These are phyloP conservation scores for Ochotona princeps DNA, from an alignment of 2,113 vertebrate genomes.

Conservation along the genomic window DNA sequence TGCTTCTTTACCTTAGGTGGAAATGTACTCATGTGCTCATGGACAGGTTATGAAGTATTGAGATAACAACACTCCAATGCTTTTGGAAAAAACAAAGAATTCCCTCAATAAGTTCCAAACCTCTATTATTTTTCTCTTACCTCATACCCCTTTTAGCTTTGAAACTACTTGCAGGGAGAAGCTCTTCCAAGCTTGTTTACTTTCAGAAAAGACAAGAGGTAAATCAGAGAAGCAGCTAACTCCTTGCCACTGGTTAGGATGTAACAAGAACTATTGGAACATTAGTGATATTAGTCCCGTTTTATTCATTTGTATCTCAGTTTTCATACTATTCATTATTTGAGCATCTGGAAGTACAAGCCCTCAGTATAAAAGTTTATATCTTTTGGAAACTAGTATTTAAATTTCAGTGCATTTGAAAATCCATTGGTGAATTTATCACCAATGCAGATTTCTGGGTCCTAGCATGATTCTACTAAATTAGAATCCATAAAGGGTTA, in stretches of 20 bases:
- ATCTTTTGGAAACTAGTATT: background rate
- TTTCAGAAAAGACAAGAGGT: slow-evolving; percentile 40
- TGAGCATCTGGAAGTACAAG: background rate
- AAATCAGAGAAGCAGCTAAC: background rate
- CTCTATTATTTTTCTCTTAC: background rate
- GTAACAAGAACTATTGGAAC: background rate
- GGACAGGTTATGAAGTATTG: slow-evolving; percentile 63
- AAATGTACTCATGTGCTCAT: slow-evolving; percentile 76
- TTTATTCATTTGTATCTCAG: background rate
- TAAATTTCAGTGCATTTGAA: background rate
- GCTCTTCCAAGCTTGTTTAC: slow-evolving; percentile 35
- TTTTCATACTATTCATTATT: background rate
- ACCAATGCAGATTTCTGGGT: slow-evolving; percentile 36
- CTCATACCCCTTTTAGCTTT: background rate
- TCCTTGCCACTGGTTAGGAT: background rate
- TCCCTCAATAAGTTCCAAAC: background rate
- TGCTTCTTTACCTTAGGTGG: slow-evolving; percentile 71
- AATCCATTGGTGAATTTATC: background rate
- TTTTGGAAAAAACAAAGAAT: background rate
- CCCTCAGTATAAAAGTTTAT: background rate
- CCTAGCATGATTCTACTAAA: background rate
- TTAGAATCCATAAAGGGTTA: background rate
- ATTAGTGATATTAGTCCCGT: background rate
- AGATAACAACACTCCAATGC: background rate
- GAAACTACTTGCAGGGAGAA: slow-evolving; percentile 38